Base-by-base conservation (phyloP, 1,140 invertebrate species). In the Heliconius congener region DNA sequence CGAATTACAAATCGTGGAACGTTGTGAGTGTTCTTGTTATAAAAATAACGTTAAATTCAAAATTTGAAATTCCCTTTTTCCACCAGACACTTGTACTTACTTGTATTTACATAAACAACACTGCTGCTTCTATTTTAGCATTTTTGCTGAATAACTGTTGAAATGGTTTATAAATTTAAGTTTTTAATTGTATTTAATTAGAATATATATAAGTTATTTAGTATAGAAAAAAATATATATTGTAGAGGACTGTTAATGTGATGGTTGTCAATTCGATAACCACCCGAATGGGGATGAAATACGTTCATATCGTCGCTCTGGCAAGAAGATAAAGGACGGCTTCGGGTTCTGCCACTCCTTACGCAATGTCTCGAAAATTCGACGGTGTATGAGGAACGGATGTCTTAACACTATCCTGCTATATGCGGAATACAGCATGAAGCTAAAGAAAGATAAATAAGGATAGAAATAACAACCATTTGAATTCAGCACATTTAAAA, bases 1-100 rank as follows among this genome's bases (percentile, higher is more conserved):
- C 77, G 77, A 73, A 76, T 73, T 75, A 75, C 73, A 79, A 82
- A 78, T 76, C 72, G 78, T 72, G 74, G 19, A 78, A 72, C 73
- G 72, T 52, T n/a, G 37, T 30, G 9, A 66, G 57, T 76, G 74
- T 76, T 76, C 74, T 76, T 76, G 74, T 76, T 76, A 76, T 76
- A 76, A 76, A 76, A 76, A 76, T 66, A 76, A 76, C 57, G 74
- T 76, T 76, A 66, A 70, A 57, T 76, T 76, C 74, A 23, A 76
- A 76, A 76, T 76, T 76, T 76, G 74, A 76, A 76, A 76, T 76
- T 76, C 74, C 55, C 74, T 76, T 46, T 60, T 76, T 76, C 57
- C 9, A 42, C 57, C 23, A 42, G 74, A 66, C 73, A 55, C 27
- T 66, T 66, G 60, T 66, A 66, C 23, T 66, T 66, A 66, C 60